A percentile compares a stretch with the other conserved stretches of the same genome.
Conservation (phyloP, 2,888 invertebrate species). For the Shargacucullia verbasci region DNA sequence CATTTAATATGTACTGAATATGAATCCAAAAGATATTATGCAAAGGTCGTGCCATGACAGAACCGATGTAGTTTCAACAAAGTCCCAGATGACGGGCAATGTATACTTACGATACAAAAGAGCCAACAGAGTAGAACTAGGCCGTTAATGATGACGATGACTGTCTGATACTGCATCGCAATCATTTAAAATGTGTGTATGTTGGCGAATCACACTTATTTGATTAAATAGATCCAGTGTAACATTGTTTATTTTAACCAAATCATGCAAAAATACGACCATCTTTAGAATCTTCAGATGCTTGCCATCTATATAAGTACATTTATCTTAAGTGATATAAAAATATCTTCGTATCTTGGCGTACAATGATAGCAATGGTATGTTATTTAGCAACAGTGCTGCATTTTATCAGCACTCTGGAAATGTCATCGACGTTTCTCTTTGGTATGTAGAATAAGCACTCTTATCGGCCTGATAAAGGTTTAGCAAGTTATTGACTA, state of each 20-base stretch:
- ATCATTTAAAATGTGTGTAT: too few relatives aligned
- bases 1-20: constrained; percentile 7
- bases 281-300: constrained; percentile 18
- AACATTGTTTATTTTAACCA: neutral
- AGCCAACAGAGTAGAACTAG: neutral
- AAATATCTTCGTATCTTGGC: constrained; percentile 18
- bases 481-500: constrained; percentile 40
- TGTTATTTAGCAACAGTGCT: constrained; percentile 34
- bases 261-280: neutral
- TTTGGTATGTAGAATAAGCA: constrained; percentile 34
- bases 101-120: constrained; percentile 1
- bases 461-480: constrained; percentile 52
- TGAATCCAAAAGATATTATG: neutral
- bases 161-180: too few relatives aligned
- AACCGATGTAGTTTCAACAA: too few relatives aligned
- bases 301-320: neutral
- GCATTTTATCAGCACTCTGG: constrained; percentile 63
- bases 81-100: constrained; percentile 5
- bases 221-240: too few relatives aligned
- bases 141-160: constrained; percentile 32
- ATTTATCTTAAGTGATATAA: constrained; percentile 22
- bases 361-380: constrained; percentile 35
- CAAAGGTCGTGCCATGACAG: too few relatives aligned
- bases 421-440: constrained; percentile 61
- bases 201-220: too few relatives aligned